Base-by-base conservation (phyloP, 2,797 vertebrate genomes). In the Mormyrops boulengeri region DNA sequence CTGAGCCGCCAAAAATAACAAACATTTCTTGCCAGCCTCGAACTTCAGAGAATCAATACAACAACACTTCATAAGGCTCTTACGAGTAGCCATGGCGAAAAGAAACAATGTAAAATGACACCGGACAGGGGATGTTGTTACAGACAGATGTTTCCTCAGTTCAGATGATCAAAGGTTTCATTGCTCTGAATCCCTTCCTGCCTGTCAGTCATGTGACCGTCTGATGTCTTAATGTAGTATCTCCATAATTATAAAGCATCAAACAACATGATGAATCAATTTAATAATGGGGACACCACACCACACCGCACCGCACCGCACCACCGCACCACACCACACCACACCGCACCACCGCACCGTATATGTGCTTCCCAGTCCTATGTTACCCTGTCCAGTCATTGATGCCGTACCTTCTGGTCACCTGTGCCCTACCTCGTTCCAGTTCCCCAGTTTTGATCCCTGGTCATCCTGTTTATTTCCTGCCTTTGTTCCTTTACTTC, bases 101-200 rank as follows among this genome's bases (percentile, higher is more conserved):
- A 85, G 88, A 89, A 82, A 38, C 82, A 85, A 89, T 34, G 41
- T 17, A 47, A 85, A 89, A 89, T 60, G 38, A 62, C 22, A 85
- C 80, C 34, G 47, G 88, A 30, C 73, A 60, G 52, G 53, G 80
- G 12, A 89, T 85, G 84, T 89, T 38, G 22, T 89, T 89, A 30
- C 38, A 38, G 38, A 84, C 73, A 85, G 12, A 38, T 22, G 57
- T 85, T 85, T 89, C 38, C 77, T 84, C 2, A 41, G 52, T 85
- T 89, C 53, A 57, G 53, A 50, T 0, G 73, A 89, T 57, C 52
- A 84, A 89, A 89, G 69, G 57, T 26, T 53, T 30, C n/a, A 7
- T 62, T 17, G 8, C 77, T 85, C 80, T 22, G 38, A 89, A 49
- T 85, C 55, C 80, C 11, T 66, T 62, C 57, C 77, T 85, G 77